Conservation (phyloP, 2,797 vertebrate species). For the Chloroceryle amazona region DNA sequence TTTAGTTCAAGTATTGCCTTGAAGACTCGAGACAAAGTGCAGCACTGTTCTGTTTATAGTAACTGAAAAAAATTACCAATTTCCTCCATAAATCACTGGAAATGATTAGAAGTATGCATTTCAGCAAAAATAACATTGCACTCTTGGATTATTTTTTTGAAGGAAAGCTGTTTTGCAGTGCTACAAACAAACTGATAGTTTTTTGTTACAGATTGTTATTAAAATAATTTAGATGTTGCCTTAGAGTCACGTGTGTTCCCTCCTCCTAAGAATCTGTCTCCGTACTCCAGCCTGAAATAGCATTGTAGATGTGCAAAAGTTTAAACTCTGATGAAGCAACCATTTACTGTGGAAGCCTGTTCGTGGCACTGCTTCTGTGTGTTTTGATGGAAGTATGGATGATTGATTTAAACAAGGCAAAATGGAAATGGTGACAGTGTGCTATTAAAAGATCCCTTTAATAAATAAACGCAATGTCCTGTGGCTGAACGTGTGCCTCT, state of each 20-base stretch:
- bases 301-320: neutral
- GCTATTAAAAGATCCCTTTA: neutral
- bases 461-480: rapidly evolving
- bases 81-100: slow-evolving; percentile 72
- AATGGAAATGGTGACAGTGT: neutral
- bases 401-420: neutral
- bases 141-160: neutral
- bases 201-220: neutral
- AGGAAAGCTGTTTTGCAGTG: neutral
- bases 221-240: neutral
- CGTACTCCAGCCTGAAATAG: neutral
- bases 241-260: neutral
- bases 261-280: neutral
- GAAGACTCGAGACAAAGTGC: slow-evolving; percentile 59
- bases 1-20: slow-evolving; percentile 57
- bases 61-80: slow-evolving; percentile 59
- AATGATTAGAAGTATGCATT: slow-evolving; percentile 42
- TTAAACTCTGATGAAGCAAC: neutral
- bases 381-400: neutral
- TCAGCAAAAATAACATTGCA: slow-evolving; percentile 54
- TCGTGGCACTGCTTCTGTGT: neutral
- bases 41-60: slow-evolving; percentile 68
- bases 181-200: neutral
- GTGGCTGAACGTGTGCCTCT: neutral
- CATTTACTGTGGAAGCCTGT: neutral